Percentiles rank a stretch among this genome's conserved stretches.
These are phyloP conservation scores for Julus scandinavius DNA, from an alignment of 2,888 invertebrate genomes.

Conservation along the genomic window DNA sequence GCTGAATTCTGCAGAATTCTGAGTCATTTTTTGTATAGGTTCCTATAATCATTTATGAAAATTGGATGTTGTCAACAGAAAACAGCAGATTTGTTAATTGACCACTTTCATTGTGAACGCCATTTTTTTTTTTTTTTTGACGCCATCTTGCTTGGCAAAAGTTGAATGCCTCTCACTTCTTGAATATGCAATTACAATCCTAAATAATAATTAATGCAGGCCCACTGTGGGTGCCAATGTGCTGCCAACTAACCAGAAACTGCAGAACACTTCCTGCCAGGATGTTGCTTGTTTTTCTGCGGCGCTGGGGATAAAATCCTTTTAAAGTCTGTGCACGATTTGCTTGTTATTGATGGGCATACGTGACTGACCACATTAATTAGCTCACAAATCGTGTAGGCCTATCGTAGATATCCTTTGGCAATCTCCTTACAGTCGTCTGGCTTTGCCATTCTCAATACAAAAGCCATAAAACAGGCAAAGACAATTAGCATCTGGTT, in stretches of 20 bases:
- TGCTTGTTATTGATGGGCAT: constrained; percentile 25
- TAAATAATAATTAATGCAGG: not conserved
- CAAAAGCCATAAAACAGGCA: not conserved
- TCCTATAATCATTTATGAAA: not conserved
- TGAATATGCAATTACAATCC: not conserved
- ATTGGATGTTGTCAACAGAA: not conserved
- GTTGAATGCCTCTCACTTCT: not conserved
- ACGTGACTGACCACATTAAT: constrained; percentile 28
- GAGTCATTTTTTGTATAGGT: no score
- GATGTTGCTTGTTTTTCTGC: not conserved
- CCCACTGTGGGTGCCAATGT: not conserved
- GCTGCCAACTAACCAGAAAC: not conserved
- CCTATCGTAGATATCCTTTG: not conserved
- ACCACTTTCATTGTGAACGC: not conserved
- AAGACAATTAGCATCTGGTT: constrained; percentile 39
- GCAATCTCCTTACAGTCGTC: not conserved
- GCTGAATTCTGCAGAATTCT: no score
- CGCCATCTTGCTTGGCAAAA: no score
- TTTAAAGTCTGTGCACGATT: not conserved
- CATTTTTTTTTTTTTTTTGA: no score
- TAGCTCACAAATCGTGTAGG: not conserved
- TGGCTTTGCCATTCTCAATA: not conserved
- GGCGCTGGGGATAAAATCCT: not conserved
- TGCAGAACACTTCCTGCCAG: not conserved
- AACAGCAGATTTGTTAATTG: not conserved